Conservation (phyloP, 1,140 invertebrate species). For the Drosophila lini region DNA sequence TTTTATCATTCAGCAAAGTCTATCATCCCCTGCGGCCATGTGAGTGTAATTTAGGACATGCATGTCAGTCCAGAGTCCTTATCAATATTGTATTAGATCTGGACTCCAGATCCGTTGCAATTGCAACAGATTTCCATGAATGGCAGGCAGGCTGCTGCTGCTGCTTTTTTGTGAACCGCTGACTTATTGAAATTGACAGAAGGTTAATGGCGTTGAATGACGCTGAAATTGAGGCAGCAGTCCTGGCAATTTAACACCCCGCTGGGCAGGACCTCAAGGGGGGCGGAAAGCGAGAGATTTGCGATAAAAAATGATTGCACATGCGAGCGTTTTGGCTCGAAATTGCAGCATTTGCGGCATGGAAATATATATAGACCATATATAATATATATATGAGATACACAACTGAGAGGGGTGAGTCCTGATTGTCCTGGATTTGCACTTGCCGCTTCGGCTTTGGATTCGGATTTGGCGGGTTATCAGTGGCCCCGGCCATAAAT, state of each 20-base stretch:
- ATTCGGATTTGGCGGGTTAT: slow-evolving; percentile 69
- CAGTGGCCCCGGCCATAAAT: slow-evolving; percentile 80
- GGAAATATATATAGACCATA: slow-evolving; percentile 59
- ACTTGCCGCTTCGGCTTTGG: slow-evolving; percentile 64
- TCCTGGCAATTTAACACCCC: slow-evolving; percentile 77
- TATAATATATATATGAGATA: slow-evolving; percentile 33
- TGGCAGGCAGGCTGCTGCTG: slow-evolving; percentile 6
- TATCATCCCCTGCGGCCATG: slow-evolving; percentile 26
- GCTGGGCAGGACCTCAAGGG: slow-evolving; percentile 49
- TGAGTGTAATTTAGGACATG: slow-evolving; percentile 29
- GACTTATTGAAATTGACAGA: slow-evolving; percentile 81
- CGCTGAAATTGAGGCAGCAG: slow-evolving; percentile 37
- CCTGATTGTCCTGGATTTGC: slow-evolving; percentile 61
- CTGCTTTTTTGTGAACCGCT: slow-evolving; percentile 26
- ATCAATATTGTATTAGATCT: slow-evolving; percentile 50
- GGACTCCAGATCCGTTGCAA: slow-evolving; percentile 43
- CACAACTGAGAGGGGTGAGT: slow-evolving; percentile 17
- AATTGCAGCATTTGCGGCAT: slow-evolving; percentile 82
- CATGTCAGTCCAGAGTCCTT: slow-evolving; percentile 22
- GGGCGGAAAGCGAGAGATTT: slow-evolving; percentile 55
- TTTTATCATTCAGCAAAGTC: slow-evolving; percentile 16
- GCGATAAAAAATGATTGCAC: slow-evolving; percentile 82
- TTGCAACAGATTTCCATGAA: slow-evolving; percentile 70
- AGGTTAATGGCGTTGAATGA: slow-evolving; percentile 78
- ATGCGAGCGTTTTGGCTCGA: slow-evolving; percentile 69